Evolutionary conservation across 2,888 invertebrate species (phyloP), one percentile per base, ranked within the genome.

Genomic region (Coenonympha arcania): DNA sequence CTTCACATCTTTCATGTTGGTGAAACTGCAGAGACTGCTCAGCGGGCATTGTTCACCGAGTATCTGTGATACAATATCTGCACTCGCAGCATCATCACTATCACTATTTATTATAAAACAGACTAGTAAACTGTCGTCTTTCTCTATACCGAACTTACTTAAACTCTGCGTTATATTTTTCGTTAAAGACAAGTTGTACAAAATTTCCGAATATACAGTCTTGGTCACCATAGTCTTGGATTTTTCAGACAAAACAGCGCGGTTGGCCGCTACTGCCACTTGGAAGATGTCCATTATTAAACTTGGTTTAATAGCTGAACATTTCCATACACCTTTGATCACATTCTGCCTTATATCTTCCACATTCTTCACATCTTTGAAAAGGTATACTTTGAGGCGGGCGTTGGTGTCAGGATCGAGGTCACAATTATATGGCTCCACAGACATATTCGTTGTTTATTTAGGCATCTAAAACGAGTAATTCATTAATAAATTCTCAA

Each of bases 121-220:
- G 22, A 84, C 56, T 18, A 85, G 57, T 11, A 84, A 28, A 11
- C 68, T 69, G 3, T 58, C 50, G 15, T 73, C 76, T 30, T 69
- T 72, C 34, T 78, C 77, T 49, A 90, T 85, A 1, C 92, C 92
- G 74, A 92, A 93, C 52, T 84, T 90, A 42, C 70, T 79, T 41
- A 93, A 76, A 54, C 93, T 91, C 57, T 90, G 89, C 3, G 90
- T 87, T 56, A 93, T 93, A 61, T 91, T 92, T 64, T 89, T 91
- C 0, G 91, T 89, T 1, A 89, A 71, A 0, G 92, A 92, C 51
- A 93, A 76, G 69, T 90, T 91, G 66, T 87, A 93, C 13, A 93
- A 65, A 40, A 92, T 85, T 74, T 93, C 93, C 0, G 91, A 88
- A 64, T 82, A 89, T 0, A 92, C 63, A 6, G 85, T 88, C 62